Evolutionary conservation across 2,113 vertebrate species (phyloP).

Genomic region (Fregata magnificens): DNA sequence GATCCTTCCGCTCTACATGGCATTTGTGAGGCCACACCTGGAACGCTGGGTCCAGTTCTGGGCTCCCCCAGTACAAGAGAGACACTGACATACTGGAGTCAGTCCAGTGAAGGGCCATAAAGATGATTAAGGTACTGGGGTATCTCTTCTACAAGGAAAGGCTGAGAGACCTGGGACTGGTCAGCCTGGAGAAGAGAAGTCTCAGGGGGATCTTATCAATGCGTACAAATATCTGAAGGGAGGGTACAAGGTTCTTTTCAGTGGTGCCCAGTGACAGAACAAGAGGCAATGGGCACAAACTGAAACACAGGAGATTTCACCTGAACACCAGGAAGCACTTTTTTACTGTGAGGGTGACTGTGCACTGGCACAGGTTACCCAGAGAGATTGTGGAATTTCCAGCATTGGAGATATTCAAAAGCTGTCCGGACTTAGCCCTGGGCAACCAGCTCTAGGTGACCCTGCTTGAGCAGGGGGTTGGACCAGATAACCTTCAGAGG

Average conservation of each 20-base stretch:
- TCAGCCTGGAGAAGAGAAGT: neutral
- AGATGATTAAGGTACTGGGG: neutral
- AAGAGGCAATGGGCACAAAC: neutral
- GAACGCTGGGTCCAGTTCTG: neutral
- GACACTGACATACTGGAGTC: neutral
- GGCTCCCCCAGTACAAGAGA: neutral
- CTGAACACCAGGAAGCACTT: neutral
- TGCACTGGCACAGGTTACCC: neutral
- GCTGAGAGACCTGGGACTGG: neutral
- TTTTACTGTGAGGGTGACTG: neutral
- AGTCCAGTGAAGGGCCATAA: neutral
- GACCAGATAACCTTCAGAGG: neutral
- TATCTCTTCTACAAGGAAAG: neutral
- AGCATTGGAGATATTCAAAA: neutral
- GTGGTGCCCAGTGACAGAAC: neutral
- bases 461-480: neutral
- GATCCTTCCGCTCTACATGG: neutral
- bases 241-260: neutral
- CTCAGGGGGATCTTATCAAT: neutral
- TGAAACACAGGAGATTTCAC: neutral
- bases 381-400: neutral
- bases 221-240: neutral
- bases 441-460: neutral
- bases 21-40: neutral
- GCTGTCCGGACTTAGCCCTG: neutral